Evolutionary conservation across 2,797 vertebrate genomes (phyloP).

Genomic region (Sebastes nivosus): DNA sequence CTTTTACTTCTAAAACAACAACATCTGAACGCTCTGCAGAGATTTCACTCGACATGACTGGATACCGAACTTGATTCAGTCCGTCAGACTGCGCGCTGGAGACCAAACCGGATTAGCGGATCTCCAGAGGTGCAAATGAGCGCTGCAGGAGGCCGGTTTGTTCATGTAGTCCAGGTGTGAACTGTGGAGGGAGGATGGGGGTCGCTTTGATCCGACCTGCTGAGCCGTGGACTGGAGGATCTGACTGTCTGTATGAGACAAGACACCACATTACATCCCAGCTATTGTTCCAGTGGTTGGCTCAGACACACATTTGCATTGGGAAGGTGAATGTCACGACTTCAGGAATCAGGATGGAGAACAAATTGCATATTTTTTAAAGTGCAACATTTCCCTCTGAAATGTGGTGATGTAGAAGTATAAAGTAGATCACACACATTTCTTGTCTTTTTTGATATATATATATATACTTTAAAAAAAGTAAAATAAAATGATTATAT

Average conservation of each 20-base stretch:
- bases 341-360: background rate
- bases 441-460: no score
- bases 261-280: background rate
- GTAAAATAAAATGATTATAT: no score
- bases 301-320: constrained; percentile 20
- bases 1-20: background rate
- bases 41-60: background rate
- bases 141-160: constrained; percentile 38
- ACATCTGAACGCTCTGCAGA: background rate
- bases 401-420: no score
- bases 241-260: constrained; percentile 19
- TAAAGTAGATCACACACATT: no score
- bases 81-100: background rate
- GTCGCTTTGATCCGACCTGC: constrained; percentile 73
- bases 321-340: constrained; percentile 37
- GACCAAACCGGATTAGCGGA: constrained; percentile 69
- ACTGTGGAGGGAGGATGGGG: background rate
- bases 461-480: no score
- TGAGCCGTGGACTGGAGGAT: constrained; percentile 4
- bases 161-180: constrained; percentile 67
- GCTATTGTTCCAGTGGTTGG: constrained; percentile 1
- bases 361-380: background rate
- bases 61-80: constrained; percentile 3
- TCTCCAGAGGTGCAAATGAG: constrained; percentile 55
- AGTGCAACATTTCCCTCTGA: no score